Conservation (phyloP, 2,797 vertebrate genomes). For the Tamandua tetradactyla region DNA sequence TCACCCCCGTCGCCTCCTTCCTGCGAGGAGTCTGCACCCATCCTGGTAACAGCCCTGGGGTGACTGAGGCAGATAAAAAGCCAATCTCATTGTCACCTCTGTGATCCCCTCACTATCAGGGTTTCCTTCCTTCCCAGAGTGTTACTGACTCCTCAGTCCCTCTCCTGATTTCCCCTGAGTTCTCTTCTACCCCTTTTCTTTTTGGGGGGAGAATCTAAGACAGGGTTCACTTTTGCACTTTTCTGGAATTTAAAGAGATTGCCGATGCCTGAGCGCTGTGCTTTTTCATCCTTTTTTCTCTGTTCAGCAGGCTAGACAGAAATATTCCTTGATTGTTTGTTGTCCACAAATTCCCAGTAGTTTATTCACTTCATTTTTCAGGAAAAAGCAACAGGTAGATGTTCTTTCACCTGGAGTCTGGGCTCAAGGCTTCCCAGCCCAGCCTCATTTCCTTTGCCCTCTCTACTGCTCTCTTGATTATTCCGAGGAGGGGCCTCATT, state of each 20-base stretch:
- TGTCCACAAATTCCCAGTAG: conserved; percentile 62
- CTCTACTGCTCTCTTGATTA: conserved; percentile 56
- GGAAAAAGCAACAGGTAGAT: conserved; percentile 55
- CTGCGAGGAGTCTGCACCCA: conserved; percentile 48
- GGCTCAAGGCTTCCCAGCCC: conserved; percentile 51
- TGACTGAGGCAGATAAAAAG: conserved; percentile 70
- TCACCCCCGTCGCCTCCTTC: conserved; percentile 66
- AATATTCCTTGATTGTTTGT: conserved; percentile 59
- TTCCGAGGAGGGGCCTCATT: conserved; percentile 53
- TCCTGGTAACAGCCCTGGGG: conserved; percentile 63
- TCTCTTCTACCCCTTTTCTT: conserved; percentile 61
- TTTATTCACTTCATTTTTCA: conserved; percentile 68
- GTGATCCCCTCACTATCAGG: conserved; percentile 49
- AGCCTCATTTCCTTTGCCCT: conserved; percentile 49
- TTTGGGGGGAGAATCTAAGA: conserved; percentile 73
- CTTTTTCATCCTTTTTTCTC: conserved; percentile 80
- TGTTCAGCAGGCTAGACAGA: conserved; percentile 81
- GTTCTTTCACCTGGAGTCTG: conserved; percentile 76
- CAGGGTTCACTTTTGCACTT: conserved; percentile 78
- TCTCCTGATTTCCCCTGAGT: conserved; percentile 61
- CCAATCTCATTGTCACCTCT: conserved; percentile 58
- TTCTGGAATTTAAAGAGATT: conserved; percentile 82
- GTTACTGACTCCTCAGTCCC: conserved; percentile 23
- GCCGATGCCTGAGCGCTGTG: conserved; percentile 82
- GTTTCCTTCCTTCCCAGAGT: conserved; percentile 39